phyloP scores from a whole-genome alignment of 2,888 invertebrate genomes.

The Cheilosia impressa region DNA sequence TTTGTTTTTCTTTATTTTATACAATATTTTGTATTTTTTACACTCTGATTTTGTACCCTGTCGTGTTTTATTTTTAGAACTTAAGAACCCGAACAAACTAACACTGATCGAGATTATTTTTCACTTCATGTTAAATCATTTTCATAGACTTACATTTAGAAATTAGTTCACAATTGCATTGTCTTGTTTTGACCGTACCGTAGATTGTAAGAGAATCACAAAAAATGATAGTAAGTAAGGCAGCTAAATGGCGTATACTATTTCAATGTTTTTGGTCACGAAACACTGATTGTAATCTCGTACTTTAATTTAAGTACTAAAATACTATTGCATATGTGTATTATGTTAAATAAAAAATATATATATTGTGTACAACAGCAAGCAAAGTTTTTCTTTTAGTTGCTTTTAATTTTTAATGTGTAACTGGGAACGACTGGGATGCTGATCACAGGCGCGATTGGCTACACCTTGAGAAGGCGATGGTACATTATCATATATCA shows the following conservation, averaged over 20 bases:
- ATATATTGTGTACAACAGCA: slow-evolving; percentile 36
- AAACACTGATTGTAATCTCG: slow-evolving; percentile 36
- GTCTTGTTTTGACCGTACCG: not conserved
- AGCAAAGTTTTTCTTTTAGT: not conserved
- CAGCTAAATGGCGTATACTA: slow-evolving; percentile 35
- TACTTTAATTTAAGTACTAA: slow-evolving; percentile 1
- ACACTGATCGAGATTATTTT: slow-evolving; percentile 10
- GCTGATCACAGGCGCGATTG: too few species aligned
- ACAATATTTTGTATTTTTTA: slow-evolving; percentile 7
- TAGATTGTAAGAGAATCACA: slow-evolving; percentile 17
- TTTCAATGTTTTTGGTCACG: slow-evolving; percentile 35
- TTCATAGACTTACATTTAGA: not conserved
- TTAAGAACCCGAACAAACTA: not conserved
- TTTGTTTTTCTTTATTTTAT: not conserved
- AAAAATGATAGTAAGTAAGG: slow-evolving; percentile 24
- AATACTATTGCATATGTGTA: slow-evolving; percentile 9
- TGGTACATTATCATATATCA: too few species aligned
- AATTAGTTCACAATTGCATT: not conserved
- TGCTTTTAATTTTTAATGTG: not conserved
- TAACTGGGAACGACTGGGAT: not conserved
- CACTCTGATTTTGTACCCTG: not conserved
- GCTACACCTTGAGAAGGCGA: too few species aligned
- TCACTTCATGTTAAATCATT: not conserved
- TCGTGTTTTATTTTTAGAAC: not conserved
- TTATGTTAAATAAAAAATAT: slow-evolving; percentile 42